Conservation (phyloP, 2,113 vertebrate genomes). For the Bos javanicus region DNA sequence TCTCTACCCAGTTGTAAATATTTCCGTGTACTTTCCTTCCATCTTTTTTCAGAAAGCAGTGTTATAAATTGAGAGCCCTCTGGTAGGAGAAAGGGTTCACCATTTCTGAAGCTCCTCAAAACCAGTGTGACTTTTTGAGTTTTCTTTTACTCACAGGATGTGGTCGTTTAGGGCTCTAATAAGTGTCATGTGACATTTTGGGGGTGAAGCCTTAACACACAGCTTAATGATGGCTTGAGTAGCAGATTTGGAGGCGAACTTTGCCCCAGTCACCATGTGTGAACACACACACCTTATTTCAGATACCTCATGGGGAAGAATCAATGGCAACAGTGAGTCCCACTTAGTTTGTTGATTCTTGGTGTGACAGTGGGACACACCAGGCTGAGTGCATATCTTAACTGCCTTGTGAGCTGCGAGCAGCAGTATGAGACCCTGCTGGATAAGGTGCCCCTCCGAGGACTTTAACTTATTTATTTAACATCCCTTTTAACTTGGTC, state of each 20-base stretch:
- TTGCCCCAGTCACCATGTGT: background rate
- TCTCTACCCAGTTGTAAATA: conserved; percentile 1
- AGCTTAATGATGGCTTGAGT: background rate
- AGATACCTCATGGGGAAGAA: background rate
- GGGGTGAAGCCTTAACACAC: background rate
- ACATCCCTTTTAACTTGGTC: conserved; percentile 75
- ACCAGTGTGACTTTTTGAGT: background rate
- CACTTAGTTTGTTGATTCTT: conserved; percentile 74
- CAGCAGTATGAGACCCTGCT: conserved; percentile 76
- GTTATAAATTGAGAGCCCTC: conserved; percentile 14
- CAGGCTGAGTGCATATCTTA: conserved; percentile 76
- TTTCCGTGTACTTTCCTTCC: conserved; percentile 11
- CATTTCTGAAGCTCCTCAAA: background rate
- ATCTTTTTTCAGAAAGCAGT: background rate
- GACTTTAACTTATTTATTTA: conserved; percentile 57
- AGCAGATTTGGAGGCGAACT: background rate
- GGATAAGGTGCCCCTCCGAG: conserved; percentile 60
- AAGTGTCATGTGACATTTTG: background rate
- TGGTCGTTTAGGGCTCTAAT: background rate
- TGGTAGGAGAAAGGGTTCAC: background rate
- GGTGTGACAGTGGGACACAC: background rate
- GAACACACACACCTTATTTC: background rate
- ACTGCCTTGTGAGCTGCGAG: conserved; percentile 77
- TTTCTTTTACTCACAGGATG: background rate
- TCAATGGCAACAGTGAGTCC: conserved; percentile 33